Conservation (phyloP, 53 echinoderm and acorn worm species). For the Arbacia lixula region DNA sequence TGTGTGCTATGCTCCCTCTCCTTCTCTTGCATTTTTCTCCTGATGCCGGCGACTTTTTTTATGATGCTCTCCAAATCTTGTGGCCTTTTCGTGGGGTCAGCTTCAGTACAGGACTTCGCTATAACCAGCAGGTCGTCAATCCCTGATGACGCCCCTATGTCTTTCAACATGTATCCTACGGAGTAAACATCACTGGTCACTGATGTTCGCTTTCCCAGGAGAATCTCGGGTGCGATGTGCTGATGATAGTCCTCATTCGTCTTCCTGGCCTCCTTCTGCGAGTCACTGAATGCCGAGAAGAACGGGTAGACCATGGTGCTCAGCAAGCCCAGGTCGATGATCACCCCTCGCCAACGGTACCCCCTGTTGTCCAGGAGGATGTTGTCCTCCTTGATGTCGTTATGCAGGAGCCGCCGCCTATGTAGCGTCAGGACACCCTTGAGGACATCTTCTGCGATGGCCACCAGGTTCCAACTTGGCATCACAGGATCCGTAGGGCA, state of each 20-base stretch:
- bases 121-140: no score
- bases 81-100: no score
- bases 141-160: no score
- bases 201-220: not conserved
- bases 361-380: not conserved
- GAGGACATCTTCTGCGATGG: slow-evolving; percentile 16
- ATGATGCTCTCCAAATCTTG: no score
- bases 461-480: slow-evolving; percentile 4
- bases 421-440: slow-evolving; percentile 5
- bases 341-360: slow-evolving; percentile 13
- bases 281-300: not conserved
- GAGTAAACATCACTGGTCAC: slow-evolving; percentile 17
- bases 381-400: slow-evolving; percentile 39
- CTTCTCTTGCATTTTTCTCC: no score
- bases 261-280: not conserved
- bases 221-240: not conserved
- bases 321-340: slow-evolving; percentile 20
- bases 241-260: not conserved
- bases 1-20: no score
- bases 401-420: slow-evolving; percentile 10
- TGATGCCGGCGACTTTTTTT: no score
- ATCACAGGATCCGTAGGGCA: not conserved
- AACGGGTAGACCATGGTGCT: slow-evolving; percentile 7
- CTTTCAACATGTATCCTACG: not conserved
- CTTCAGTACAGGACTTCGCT: no score